Conservation (phyloP, 2,797 vertebrate species). For the Distichodus sexfasciatus region DNA sequence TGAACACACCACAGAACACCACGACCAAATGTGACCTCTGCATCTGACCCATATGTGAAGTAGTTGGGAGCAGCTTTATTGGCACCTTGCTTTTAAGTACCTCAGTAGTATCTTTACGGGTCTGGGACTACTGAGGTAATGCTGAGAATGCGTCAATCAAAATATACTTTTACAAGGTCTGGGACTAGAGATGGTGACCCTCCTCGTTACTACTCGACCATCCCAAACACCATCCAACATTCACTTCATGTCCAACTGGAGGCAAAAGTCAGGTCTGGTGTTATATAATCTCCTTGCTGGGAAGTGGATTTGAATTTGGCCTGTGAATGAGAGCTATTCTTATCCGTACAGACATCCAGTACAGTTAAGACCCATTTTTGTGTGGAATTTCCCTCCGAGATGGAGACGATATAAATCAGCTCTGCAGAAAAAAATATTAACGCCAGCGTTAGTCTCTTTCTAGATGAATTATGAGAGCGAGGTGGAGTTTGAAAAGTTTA, state of each 20-base stretch:
- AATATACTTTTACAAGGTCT: no score
- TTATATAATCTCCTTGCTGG: slow-evolving; percentile 12
- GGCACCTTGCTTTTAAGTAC: no score
- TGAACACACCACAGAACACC: no score
- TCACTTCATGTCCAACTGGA: background rate
- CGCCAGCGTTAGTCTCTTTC: background rate
- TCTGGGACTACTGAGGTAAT: no score
- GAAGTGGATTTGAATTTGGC: slow-evolving; percentile 13
- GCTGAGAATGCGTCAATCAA: no score
- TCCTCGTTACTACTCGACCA: no score
- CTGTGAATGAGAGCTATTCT: slow-evolving; percentile 13
- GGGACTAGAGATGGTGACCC: no score
- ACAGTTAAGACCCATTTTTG: slow-evolving; percentile 2
- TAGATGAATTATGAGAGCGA: background rate
- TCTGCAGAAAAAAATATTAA: background rate
- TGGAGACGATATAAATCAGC: slow-evolving; percentile 6
- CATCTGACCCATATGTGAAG: no score
- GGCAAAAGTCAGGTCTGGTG: background rate
- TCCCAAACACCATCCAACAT: background rate
- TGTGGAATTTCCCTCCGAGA: slow-evolving; percentile 4
- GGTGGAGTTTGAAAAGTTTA: background rate
- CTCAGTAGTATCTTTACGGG: no score
- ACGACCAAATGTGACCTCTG: no score
- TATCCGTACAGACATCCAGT: background rate
- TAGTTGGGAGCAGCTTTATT: no score